A percentile compares a stretch with the other conserved stretches of the same genome.
phyloP scores from a whole-genome alignment of 2,797 vertebrate genomes.

The Cynodonichthys magdalenae region DNA sequence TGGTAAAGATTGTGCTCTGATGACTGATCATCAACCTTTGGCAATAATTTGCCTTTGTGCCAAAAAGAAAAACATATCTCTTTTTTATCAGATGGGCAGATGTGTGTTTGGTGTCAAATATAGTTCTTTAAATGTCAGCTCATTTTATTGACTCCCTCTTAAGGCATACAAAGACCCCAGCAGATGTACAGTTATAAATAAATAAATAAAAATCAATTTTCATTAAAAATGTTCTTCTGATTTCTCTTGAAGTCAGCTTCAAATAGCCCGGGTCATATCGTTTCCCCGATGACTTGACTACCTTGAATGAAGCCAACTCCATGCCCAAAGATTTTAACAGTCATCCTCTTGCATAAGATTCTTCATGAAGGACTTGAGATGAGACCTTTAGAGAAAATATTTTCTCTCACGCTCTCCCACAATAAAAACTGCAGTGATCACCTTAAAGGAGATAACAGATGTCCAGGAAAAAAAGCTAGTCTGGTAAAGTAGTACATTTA shows the following conservation, averaged over 20 bases:
- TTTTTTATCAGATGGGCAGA: conserved; percentile 53
- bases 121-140: conserved; percentile 37
- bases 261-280: conserved; percentile 6
- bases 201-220: conserved; percentile 12
- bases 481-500: conserved; percentile 17
- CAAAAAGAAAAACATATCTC: conserved; percentile 12
- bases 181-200: conserved; percentile 18
- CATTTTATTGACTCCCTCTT: conserved; percentile 35
- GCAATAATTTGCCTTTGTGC: conserved; percentile 34
- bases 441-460: conserved; percentile 53
- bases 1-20: conserved; percentile 44
- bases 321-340: conserved; percentile 20
- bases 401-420: conserved; percentile 48
- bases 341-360: conserved; percentile 49
- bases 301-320: conserved; percentile 27
- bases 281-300: conserved; percentile 19
- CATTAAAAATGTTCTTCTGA: conserved; percentile 9
- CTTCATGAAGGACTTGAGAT: conserved; percentile 59
- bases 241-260: conserved; percentile 5
- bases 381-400: conserved; percentile 36
- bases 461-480: conserved; percentile 7
- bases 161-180: conserved; percentile 30
- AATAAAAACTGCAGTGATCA: conserved; percentile 30
- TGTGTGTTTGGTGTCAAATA: conserved; percentile 36
- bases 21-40: conserved; percentile 23